phyloP scores from a whole-genome alignment of 1,140 invertebrate genomes.

The Muscidifurax raptorellus region DNA sequence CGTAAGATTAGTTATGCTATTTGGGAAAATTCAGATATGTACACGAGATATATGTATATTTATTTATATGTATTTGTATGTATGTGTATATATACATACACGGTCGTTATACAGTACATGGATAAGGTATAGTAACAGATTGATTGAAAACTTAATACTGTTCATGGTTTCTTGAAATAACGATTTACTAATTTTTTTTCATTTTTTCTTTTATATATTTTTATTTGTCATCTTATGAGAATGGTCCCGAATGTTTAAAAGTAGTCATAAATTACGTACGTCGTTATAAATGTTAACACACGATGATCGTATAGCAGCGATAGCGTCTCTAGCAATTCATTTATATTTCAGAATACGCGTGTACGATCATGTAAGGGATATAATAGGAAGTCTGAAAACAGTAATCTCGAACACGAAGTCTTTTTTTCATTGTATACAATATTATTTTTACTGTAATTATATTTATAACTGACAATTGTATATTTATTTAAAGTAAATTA shows the following conservation, averaged over 20 bases:
- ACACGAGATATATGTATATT: constrained; percentile 27
- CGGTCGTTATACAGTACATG: constrained; percentile 26
- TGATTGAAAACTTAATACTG: constrained; percentile 62
- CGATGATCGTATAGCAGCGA: constrained; percentile 44
- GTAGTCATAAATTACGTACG: constrained; percentile 56
- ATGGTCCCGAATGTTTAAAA: constrained; percentile 65
- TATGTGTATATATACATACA: neutral
- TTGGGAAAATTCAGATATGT: constrained; percentile 25
- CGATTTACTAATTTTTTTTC: constrained; percentile 11
- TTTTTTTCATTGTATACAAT: constrained; percentile 29
- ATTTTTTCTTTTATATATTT: constrained; percentile 15
- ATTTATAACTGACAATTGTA: neutral
- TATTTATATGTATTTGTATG: neutral
- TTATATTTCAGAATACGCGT: neutral
- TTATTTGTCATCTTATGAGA: constrained; percentile 59
- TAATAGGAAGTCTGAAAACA: constrained; percentile 29
- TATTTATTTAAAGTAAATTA: constrained; percentile 10
- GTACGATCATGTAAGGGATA: constrained; percentile 1
- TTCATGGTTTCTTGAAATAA: constrained; percentile 58
- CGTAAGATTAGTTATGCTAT: neutral
- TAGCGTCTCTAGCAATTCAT: constrained; percentile 18
- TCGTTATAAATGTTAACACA: constrained; percentile 49
- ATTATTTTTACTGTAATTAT: neutral
- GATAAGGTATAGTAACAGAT: constrained; percentile 3
- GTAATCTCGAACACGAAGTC: constrained; percentile 49